Evolutionary conservation across 1,140 invertebrate species (phyloP), one percentile per base, ranked within the genome.

Genomic region (Rhynchophorus ferrugineus): DNA sequence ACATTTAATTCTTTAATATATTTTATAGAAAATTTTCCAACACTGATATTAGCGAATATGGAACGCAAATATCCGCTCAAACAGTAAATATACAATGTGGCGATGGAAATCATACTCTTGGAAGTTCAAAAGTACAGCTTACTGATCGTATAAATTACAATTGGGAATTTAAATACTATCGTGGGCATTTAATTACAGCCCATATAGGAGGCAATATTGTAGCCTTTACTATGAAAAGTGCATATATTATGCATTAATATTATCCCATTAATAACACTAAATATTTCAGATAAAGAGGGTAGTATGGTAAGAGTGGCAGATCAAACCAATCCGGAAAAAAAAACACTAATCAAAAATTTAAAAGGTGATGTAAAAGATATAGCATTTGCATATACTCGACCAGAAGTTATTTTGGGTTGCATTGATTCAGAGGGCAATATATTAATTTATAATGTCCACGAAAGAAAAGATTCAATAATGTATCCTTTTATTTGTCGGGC

Each of bases 81-180:
- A 77, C 89, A 64, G 84, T 91, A 11, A 78, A 78, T 43, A 77
- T 92, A 2, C 73, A 81, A 49, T 80, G 83, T 16, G 85, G 81
- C 48, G 71, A 77, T 14, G 84, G 82, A 13, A 78, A 65, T 44
- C 83, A 87, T 57, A 78, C 77, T 60, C 82, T 82, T 71, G 88
- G 84, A 19, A 87, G 84, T 62, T 91, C 89, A 0, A 89, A 91
- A 71, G 84, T 97, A 6, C 94, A 92, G 64, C 78, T 94, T 14
- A 90, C 85, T 61, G 92, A 87, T 69, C 79, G 95, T 39, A 91
- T 95, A 8, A 90, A 95, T 61, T 95, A 90, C 68, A 85, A 85
- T 51, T 96, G 93, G 92, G 91, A 95, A 63, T 78, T 84, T 19
- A 80, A 83, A 60, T 87, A 87, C 66, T 90, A 92, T 60, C 77